A percentile compares a stretch with the other conserved stretches of the same genome.
Conservation (phyloP, 92 coral and sea anemone species). For the Phenganax marumi region DNA sequence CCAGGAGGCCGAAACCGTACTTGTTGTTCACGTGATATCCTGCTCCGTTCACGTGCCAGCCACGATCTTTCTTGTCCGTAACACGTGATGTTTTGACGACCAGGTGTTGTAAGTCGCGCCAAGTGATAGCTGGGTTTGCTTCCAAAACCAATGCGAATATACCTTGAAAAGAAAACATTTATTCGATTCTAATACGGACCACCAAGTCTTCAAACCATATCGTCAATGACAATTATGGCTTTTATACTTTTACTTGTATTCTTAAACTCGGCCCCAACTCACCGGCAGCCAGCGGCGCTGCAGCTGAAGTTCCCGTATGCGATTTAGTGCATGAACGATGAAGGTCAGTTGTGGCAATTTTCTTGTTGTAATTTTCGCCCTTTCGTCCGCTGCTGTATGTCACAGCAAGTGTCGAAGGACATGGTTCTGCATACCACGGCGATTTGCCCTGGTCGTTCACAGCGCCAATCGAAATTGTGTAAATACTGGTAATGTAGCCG, state of each 20-base stretch:
- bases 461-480: slow-evolving; percentile 93
- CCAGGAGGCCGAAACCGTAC: slow-evolving; percentile 95
- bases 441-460: slow-evolving; percentile 91
- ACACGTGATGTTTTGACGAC: slow-evolving; percentile 81
- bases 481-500: slow-evolving; percentile 96
- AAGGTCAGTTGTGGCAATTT: slow-evolving; percentile 88
- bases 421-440: slow-evolving; percentile 99
- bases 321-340: slow-evolving; percentile 72
- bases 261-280: slow-evolving; percentile 12
- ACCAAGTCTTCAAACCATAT: not conserved
- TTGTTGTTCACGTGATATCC: slow-evolving; percentile 85
- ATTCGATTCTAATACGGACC: slow-evolving; percentile 1
- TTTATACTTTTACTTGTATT: not conserved
- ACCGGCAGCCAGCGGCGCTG: slow-evolving; percentile 99
- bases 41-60: slow-evolving; percentile 82
- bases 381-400: slow-evolving; percentile 93
- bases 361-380: slow-evolving; percentile 55
- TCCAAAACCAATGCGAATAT: slow-evolving; percentile 93
- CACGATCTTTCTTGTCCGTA: slow-evolving; percentile 70
- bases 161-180: slow-evolving; percentile 56
- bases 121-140: slow-evolving; percentile 85
- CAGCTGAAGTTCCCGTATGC: slow-evolving; percentile 99
- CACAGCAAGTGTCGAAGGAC: slow-evolving; percentile 95
- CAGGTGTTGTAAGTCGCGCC: slow-evolving; percentile 97
- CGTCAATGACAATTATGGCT: not conserved